Base-by-base conservation (phyloP, 53 echinoderm and acorn worm genomes). In the Glandiceps talaboti region DNA sequence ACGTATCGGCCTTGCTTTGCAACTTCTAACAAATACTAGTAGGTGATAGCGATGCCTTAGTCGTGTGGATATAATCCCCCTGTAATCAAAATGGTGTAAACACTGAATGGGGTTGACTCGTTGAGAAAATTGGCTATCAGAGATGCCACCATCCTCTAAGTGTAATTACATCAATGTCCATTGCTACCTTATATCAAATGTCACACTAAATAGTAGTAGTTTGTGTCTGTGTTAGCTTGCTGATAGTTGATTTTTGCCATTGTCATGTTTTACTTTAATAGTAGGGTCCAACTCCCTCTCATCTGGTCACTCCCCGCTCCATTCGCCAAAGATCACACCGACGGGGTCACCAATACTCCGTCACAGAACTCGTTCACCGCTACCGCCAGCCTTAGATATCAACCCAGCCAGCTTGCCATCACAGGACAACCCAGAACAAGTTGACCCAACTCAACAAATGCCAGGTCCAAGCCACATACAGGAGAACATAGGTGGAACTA, bases 401-500 rank as follows among this genome's bases (percentile, higher is more conserved):
- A 73, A 73, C 76, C 32, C 75, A 80, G 75, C 84, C 74, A 77
- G 85, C 29, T 31, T 32, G 27, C 31, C 26, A 1, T 30, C 31
- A 27, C 77, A 85, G 25, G 86, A 82, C n/a, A 81, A 82, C 33
- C 6, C 64, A 45, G 6, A 6, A 6, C 6, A 6, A 45, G 64
- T 45, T 6, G 6, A 6, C 20, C 6, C 6, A 6, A 45, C 64
- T 12, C 6, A 6, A 45, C 6, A 6, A 12, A 20, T 6, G 20
- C 64, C 6, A 45, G 6, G 6, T 12, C 64, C 64, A 45, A 45
- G 64, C 64, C 64, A 45, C 64, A 83, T 90, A 20, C 88, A 90
- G 75, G 95, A 95, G 79, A 95, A 95, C 87, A 95, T 95, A 27
- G 95, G 97, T 26, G 92, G 97, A 32, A 96, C 97, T n/a, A 96